A percentile compares a stretch with the other conserved stretches of the same genome.
Evolutionary conservation across 2,797 vertebrate genomes (phyloP).

Genomic region (Epinephelus awoara): DNA sequence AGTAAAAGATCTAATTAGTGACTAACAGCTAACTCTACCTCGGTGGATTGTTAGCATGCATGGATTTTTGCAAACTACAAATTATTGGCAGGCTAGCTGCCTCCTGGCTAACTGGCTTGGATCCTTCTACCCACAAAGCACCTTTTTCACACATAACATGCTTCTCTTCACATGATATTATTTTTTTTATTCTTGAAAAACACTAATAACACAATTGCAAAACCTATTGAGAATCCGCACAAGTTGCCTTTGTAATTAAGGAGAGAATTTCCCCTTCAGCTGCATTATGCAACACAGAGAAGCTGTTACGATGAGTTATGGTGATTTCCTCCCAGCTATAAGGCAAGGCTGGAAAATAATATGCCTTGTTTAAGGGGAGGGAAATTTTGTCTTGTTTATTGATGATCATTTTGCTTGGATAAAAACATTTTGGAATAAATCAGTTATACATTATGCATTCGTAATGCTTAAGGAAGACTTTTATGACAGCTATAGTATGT

Average conservation of each 20-base stretch:
- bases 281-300: slow-evolving; percentile 54
- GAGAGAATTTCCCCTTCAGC: slow-evolving; percentile 42
- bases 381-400: slow-evolving; percentile 38
- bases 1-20: slow-evolving; percentile 30
- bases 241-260: slow-evolving; percentile 55
- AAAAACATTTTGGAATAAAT: slow-evolving; percentile 19
- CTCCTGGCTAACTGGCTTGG: slow-evolving; percentile 68
- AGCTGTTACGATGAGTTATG: slow-evolving; percentile 53
- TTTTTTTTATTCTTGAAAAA: slow-evolving; percentile 44
- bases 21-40: slow-evolving; percentile 34
- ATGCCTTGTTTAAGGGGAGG: slow-evolving; percentile 36
- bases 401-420: slow-evolving; percentile 27
- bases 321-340: slow-evolving; percentile 50
- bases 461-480: slow-evolving; percentile 22
- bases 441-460: slow-evolving; percentile 15
- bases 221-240: slow-evolving; percentile 37
- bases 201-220: slow-evolving; percentile 49
- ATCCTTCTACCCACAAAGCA: slow-evolving; percentile 66
- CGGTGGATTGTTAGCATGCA: slow-evolving; percentile 44
- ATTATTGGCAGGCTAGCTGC: slow-evolving; percentile 64
- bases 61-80: slow-evolving; percentile 46
- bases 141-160: slow-evolving; percentile 69
- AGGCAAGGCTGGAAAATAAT: slow-evolving; percentile 45
- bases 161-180: slow-evolving; percentile 53
- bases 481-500: slow-evolving; percentile 26